Evolutionary conservation across 2,888 invertebrate genomes (phyloP).

Genomic region (Rhagophthalmus giganteus): DNA sequence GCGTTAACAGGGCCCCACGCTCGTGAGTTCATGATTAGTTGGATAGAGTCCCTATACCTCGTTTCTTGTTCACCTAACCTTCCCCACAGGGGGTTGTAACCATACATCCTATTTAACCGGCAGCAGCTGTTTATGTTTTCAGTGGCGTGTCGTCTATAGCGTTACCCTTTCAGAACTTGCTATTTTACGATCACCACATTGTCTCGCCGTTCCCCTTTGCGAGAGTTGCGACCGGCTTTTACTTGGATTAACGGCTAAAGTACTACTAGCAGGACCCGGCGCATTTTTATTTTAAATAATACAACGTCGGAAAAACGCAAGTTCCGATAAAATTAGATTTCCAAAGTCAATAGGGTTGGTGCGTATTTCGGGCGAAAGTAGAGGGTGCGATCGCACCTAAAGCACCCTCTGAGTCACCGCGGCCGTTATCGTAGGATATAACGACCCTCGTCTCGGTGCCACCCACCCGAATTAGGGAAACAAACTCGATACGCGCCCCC

Average conservation of each 20-base stretch:
- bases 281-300: too few relatives aligned
- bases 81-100: slow-evolving; percentile 31
- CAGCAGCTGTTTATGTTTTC: slow-evolving; percentile 34
- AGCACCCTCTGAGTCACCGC: slow-evolving; percentile 18
- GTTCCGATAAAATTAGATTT: slow-evolving; percentile 9
- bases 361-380: slow-evolving; percentile 1
- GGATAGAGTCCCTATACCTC: slow-evolving; percentile 16
- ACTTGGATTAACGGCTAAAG: slow-evolving; percentile 23
- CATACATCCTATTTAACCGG: slow-evolving; percentile 33
- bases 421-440: slow-evolving; percentile 17
- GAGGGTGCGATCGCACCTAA: slow-evolving; percentile 18
- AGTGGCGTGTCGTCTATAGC: slow-evolving; percentile 32
- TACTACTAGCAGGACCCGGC: too few relatives aligned
- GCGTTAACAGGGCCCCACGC: slow-evolving; percentile 25
- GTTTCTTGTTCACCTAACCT: slow-evolving; percentile 22
- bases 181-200: slow-evolving; percentile 21
- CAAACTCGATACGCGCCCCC: slow-evolving; percentile 18
- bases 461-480: slow-evolving; percentile 21
- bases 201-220: slow-evolving; percentile 6
- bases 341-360: slow-evolving; percentile 9
- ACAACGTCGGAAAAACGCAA: too few relatives aligned
- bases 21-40: slow-evolving; percentile 31
- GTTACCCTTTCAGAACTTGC: slow-evolving; percentile 23
- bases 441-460: slow-evolving; percentile 17
- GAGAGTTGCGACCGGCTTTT: slow-evolving; percentile 12